Conservation (phyloP, 2,797 vertebrate species). For the Pangasius krempfi region DNA sequence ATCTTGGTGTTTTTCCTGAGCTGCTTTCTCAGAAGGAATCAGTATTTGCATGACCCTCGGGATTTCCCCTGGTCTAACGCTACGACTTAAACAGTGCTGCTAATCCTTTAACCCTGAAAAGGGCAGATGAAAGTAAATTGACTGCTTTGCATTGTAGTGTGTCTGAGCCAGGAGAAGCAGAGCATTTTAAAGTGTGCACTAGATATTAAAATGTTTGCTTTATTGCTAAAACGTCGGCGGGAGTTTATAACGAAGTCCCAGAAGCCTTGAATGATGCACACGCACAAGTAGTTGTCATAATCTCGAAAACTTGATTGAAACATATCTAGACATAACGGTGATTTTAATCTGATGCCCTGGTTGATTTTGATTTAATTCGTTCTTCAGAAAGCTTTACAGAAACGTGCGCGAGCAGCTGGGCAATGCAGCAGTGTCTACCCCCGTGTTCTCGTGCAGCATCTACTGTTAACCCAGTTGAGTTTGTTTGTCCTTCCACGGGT, state of each 20-base stretch:
- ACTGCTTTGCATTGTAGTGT: not conserved
- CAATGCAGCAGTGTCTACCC: not conserved
- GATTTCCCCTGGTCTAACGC: not conserved
- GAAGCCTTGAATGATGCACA: not conserved
- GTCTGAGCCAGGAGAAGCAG: not conserved
- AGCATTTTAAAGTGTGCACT: not conserved
- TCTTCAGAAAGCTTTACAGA: not conserved
- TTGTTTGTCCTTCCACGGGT: slow-evolving; percentile 61
- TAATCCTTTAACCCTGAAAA: slow-evolving; percentile 33
- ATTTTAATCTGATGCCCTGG: no score
- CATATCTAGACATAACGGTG: not conserved
- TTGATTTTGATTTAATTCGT: not conserved
- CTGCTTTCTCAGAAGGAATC: not conserved
- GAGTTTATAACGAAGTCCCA: not conserved
- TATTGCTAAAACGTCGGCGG: not conserved
- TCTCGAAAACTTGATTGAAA: not conserved
- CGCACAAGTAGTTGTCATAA: not conserved
- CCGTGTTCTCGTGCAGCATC: slow-evolving; percentile 34
- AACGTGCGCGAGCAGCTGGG: no score
- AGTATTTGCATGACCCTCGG: not conserved
- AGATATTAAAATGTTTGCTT: slow-evolving; percentile 12
- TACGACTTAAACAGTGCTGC: not conserved
- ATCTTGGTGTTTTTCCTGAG: not conserved
- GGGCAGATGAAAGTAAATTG: not conserved
- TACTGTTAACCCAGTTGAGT: slow-evolving; percentile 54